Evolutionary conservation across 2,888 invertebrate species (phyloP).

Genomic region (Crioceris asparagi): DNA sequence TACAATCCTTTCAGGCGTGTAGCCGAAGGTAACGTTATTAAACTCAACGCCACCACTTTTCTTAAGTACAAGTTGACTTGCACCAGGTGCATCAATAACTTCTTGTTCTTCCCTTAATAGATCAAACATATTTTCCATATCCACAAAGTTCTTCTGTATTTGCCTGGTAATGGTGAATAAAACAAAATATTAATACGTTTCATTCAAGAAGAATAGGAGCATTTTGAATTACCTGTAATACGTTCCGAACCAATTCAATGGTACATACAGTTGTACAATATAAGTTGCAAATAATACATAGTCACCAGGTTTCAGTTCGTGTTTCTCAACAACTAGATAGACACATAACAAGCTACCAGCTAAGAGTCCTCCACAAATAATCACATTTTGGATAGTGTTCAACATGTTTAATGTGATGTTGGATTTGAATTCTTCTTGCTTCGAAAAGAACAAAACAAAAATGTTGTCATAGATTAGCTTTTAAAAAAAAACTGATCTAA

Average conservation of each 20-base stretch:
- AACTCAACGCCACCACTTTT: constrained; percentile 79
- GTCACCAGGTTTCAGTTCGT: constrained; percentile 77
- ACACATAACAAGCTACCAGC: constrained; percentile 83
- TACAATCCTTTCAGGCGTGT: constrained; percentile 66
- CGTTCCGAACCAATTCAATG: constrained; percentile 96
- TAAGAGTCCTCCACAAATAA: constrained; percentile 77
- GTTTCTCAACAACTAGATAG: constrained; percentile 63
- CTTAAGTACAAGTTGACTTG: constrained; percentile 56
- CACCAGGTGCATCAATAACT: constrained; percentile 73
- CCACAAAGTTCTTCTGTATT: constrained; percentile 94
- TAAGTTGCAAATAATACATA: constrained; percentile 94
- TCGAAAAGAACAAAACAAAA: constrained; percentile 28
- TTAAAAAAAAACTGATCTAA: background rate
- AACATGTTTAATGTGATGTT: constrained; percentile 77
- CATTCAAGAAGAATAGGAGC: background rate
- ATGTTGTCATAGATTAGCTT: background rate
- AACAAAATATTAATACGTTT: too few relatives aligned
- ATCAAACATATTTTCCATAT: constrained; percentile 99
- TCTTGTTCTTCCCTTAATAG: constrained; percentile 79
- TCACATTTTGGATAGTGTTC: constrained; percentile 83
- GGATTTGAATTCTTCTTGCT: constrained; percentile 85
- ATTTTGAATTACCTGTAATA: constrained; percentile 69
- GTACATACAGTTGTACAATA: constrained; percentile 87
- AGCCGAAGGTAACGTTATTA: constrained; percentile 80
- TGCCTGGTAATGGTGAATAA: constrained; percentile 48